Evolutionary conservation across 2,113 vertebrate species (phyloP).

Genomic region (Oxygymnocypris stewartii): DNA sequence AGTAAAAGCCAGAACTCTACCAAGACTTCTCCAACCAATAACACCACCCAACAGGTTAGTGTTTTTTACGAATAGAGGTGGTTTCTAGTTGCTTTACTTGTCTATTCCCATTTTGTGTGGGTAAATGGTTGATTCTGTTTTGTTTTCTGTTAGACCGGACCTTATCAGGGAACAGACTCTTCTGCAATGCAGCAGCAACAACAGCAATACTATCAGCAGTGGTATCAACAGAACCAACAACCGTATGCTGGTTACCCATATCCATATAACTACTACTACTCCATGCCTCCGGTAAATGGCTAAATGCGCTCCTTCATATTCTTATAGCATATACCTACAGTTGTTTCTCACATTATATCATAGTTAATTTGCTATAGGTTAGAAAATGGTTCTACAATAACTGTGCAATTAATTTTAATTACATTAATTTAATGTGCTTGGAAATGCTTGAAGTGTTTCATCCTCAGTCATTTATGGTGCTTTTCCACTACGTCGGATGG

Average conservation of each 20-base stretch:
- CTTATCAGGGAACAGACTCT: constrained; percentile 79
- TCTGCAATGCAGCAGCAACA: constrained; percentile 73
- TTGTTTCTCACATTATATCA: too few relatives aligned
- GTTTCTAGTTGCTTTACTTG: neutral
- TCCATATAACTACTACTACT: constrained; percentile 70
- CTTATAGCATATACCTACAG: neutral
- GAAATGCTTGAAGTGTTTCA: too few relatives aligned
- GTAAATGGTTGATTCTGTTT: neutral
- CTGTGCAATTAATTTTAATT: too few relatives aligned
- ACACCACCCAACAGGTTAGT: constrained; percentile 62
- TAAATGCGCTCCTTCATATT: neutral
- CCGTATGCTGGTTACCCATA: constrained; percentile 84
- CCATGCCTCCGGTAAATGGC: constrained; percentile 47
- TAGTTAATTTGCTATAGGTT: too few relatives aligned
- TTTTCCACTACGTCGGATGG: too few relatives aligned
- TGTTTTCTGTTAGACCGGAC: constrained; percentile 62
- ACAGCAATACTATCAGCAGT: constrained; percentile 82
- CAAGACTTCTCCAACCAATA: constrained; percentile 64
- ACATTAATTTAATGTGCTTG: too few relatives aligned
- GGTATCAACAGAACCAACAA: constrained; percentile 89
- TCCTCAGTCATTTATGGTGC: too few relatives aligned
- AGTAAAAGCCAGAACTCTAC: constrained; percentile 71
- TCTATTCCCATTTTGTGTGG: neutral
- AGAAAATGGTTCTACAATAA: too few relatives aligned
- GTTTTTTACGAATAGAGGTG: neutral